Evolutionary conservation across 2,888 invertebrate genomes (phyloP).

Genomic region (Nemurella pictetii): DNA sequence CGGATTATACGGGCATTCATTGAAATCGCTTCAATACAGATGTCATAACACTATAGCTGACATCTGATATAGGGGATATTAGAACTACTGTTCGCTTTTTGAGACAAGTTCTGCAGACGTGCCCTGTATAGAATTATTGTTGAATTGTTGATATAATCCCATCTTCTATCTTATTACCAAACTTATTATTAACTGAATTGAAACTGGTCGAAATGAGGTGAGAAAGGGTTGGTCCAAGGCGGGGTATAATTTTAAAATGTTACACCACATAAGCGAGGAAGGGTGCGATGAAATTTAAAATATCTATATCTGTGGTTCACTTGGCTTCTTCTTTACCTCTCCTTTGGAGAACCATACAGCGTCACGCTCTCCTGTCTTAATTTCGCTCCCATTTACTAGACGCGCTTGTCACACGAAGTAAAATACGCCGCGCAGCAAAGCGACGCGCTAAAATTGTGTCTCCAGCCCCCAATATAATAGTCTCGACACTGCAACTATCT

Average conservation of each 20-base stretch:
- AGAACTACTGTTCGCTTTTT: background rate
- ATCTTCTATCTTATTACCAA: background rate
- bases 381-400: background rate
- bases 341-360: background rate
- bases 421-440: background rate
- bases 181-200: background rate
- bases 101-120: background rate
- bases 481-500: background rate
- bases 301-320: background rate
- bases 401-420: background rate
- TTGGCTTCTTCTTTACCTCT: background rate
- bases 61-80: constrained; percentile 25
- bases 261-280: background rate
- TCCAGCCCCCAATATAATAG: background rate
- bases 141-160: constrained; percentile 14
- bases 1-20: constrained; percentile 20
- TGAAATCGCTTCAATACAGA: constrained; percentile 16
- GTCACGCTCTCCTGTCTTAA: background rate
- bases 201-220: background rate
- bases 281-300: background rate
- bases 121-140: background rate
- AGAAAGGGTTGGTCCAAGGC: constrained; percentile 20
- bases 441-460: background rate
- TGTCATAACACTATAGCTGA: constrained; percentile 25
- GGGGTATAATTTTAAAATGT: background rate